Evolutionary conservation across 2,888 invertebrate genomes (phyloP).

Genomic region (Resseliella maxima): DNA sequence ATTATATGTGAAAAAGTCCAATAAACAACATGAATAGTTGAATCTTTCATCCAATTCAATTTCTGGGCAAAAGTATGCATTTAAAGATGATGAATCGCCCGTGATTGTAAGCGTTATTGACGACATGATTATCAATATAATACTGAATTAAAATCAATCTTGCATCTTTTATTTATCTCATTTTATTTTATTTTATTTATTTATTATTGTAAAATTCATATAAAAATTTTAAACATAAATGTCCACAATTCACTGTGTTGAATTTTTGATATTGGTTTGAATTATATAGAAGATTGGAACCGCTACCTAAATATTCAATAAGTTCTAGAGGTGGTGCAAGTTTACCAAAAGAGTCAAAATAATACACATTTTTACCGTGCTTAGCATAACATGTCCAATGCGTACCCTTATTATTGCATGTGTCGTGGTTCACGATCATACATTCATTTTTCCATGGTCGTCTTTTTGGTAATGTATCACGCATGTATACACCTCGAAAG

Average conservation of each 20-base stretch:
- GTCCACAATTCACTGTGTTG: constrained; percentile 61
- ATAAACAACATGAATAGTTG: constrained; percentile 61
- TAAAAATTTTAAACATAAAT: constrained; percentile 62
- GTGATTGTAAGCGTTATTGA: background rate
- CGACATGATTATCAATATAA: background rate
- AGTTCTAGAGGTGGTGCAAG: background rate
- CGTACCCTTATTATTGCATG: background rate
- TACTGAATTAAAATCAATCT: background rate
- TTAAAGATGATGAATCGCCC: background rate
- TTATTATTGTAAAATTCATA: constrained; percentile 27
- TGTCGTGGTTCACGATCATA: background rate
- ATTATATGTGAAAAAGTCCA: constrained; percentile 63
- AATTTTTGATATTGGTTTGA: background rate
- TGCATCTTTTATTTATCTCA: background rate
- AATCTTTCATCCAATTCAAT: constrained; percentile 53
- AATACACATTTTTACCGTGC: background rate
- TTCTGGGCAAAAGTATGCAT: background rate
- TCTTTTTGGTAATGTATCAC: background rate
- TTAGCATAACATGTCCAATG: constrained; percentile 16
- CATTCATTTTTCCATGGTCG: constrained; percentile 26
- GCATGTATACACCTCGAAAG: constrained; percentile 19
- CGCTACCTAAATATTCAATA: constrained; percentile 21
- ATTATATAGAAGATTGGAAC: background rate
- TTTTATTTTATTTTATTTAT: background rate
- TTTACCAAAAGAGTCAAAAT: constrained; percentile 47